These are phyloP conservation scores for Gobiocypris rarus DNA, from an alignment of 2,113 vertebrate genomes.

Conservation along the genomic window DNA sequence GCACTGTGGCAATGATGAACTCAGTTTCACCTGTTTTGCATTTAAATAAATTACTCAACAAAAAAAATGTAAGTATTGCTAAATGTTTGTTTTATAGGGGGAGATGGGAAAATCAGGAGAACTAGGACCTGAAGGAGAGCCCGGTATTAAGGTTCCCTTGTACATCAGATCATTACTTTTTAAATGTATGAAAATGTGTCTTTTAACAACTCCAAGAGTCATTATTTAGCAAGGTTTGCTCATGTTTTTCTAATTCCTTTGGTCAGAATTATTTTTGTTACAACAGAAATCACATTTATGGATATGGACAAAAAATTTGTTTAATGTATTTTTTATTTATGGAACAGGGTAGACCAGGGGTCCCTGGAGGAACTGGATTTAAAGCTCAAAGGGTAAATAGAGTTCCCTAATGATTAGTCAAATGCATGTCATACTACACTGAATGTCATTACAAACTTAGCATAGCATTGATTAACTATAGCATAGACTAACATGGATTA, in stretches of 20 bases:
- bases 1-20: neutral
- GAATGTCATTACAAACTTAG: neutral
- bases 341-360: constrained; percentile 70
- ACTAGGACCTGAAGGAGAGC: constrained; percentile 74
- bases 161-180: constrained; percentile 62
- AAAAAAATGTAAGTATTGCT: no score
- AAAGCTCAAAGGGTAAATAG: constrained; percentile 74
- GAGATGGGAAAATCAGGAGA: constrained; percentile 75
- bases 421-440: neutral
- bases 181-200: neutral
- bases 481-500: neutral
- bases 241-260: neutral
- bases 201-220: neutral
- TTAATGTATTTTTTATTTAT: constrained; percentile 4
- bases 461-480: neutral
- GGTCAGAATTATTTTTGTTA: neutral
- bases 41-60: no score
- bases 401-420: neutral
- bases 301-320: no score
- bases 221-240: neutral
- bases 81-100: constrained; percentile 66
- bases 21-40: neutral
- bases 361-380: constrained; percentile 62
- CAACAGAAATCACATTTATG: neutral
- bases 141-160: constrained; percentile 80